Base-by-base conservation (phyloP, 2,113 vertebrate species). In the Actenoides hombroni region DNA sequence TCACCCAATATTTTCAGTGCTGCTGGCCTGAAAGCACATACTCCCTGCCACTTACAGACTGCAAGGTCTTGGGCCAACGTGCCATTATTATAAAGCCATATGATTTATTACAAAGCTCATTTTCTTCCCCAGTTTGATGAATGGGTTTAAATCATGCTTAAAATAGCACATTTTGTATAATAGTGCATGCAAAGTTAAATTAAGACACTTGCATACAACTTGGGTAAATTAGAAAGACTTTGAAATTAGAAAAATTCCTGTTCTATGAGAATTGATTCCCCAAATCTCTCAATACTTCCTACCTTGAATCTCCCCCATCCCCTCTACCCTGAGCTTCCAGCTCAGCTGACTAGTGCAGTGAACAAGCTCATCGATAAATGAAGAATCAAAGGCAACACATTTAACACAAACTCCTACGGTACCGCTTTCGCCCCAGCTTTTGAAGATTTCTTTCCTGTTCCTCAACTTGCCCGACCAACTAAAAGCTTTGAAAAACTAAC, bases 401-500 rank as follows among this genome's bases (percentile, higher is more conserved):
- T 92, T 80, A 88, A 96, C 37, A 90, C 33, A 51, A 54, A 86
- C 37, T 93, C 57, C 76, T 67, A 77, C 44, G 84, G 42, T 16
- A 81, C 24, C 44, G 21, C 33, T 95, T 93, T 93, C 85, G 88
- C 81, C 18, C 63, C 70, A 65, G 44, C 31, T 96, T 96, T 95
- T 94, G 23, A 94, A 96, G 51, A 54, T 92, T 92, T 92, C 37
- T 37, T 87, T 92, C 25, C 67, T 40, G 48, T 86, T 80, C 65
- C 49, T 91, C 48, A 93, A 95, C 44, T 75, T 87, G 48, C 29
- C 65, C 75, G 65, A 83, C 25, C 57, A 94, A 83, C 40, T 49
- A 73, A 90, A 97, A 79, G 46, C 49, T 77, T 53, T 96, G 51
- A 96, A 96, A 92, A 81, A 94, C 78, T 92, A 78, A 81, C 53